Percentiles rank a stretch among this genome's conserved stretches.
phyloP scores from a whole-genome alignment of 2,113 vertebrate genomes.

The Gambusia holbrooki region DNA sequence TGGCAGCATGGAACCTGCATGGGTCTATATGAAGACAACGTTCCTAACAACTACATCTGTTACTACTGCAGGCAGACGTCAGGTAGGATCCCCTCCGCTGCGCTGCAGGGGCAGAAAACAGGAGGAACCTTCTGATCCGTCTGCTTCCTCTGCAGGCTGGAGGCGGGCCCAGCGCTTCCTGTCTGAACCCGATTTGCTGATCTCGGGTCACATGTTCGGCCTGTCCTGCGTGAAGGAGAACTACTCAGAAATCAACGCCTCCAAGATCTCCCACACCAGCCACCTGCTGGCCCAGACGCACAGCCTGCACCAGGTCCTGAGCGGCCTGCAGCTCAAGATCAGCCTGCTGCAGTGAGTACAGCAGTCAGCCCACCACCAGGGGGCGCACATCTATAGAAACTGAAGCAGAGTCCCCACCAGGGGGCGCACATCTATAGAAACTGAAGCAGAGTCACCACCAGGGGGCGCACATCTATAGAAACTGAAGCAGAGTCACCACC shows the following conservation, averaged over 20 bases:
- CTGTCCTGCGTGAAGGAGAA: constrained; percentile 93
- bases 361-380: too few relatives aligned
- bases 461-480: background rate
- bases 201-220: constrained; percentile 92
- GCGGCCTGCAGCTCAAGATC: constrained; percentile 93
- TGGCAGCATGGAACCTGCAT: constrained; percentile 99
- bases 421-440: background rate
- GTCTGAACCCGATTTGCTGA: constrained; percentile 92
- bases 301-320: constrained; percentile 88
- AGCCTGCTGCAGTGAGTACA: constrained; percentile 91
- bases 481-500: too few relatives aligned
- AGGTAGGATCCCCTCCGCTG: constrained; percentile 75
- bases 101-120: too few relatives aligned
- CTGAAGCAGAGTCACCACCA: too few relatives aligned
- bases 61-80: constrained; percentile 94
- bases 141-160: constrained; percentile 79
- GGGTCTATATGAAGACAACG: constrained; percentile 94
- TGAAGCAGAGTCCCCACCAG: too few relatives aligned
- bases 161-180: constrained; percentile 88
- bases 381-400: too few relatives aligned
- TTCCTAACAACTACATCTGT: constrained; percentile 94
- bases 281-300: constrained; percentile 91
- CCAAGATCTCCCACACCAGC: constrained; percentile 91
- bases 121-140: too few relatives aligned
- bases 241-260: constrained; percentile 92